phyloP scores from a whole-genome alignment of 2,113 vertebrate genomes.

The Platichthys stellatus region DNA sequence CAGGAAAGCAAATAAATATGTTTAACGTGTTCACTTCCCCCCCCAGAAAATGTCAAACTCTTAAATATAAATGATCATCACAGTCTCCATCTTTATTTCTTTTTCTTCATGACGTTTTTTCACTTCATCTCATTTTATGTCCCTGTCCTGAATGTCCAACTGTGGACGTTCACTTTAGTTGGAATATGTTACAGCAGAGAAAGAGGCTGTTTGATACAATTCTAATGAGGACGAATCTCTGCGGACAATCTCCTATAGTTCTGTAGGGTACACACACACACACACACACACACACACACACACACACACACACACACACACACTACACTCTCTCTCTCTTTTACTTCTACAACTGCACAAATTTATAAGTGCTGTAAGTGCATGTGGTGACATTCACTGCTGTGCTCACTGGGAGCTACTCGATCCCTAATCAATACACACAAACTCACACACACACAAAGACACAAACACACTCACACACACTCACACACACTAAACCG shows the following conservation, averaged over 20 bases:
- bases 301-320: neutral
- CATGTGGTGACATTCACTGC: conserved; percentile 48
- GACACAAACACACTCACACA: conserved; percentile 13
- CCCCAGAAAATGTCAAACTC: too few species aligned
- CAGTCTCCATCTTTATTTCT: too few species aligned
- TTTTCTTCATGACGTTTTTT: too few species aligned
- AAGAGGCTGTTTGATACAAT: conserved; percentile 3
- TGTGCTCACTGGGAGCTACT: conserved; percentile 54
- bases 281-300: neutral
- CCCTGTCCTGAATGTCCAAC: too few species aligned
- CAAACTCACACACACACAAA: conserved; percentile 18
- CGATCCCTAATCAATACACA: conserved; percentile 64
- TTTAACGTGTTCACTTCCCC: too few species aligned
- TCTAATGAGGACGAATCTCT: conserved; percentile 20
- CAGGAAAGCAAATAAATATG: too few species aligned
- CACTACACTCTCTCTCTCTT: neutral
- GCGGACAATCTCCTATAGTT: conserved; percentile 17
- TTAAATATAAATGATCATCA: too few species aligned
- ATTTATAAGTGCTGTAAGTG: conserved; percentile 20
- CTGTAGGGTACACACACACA: neutral
- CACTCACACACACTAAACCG: neutral
- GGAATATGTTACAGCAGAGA: neutral
- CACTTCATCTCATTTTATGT: too few species aligned
- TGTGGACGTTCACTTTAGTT: neutral
- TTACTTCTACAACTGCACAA: neutral